A percentile compares a stretch with the other conserved stretches of the same genome.
Evolutionary conservation across 2,888 invertebrate genomes (phyloP).

Genomic region (Neria commutata): DNA sequence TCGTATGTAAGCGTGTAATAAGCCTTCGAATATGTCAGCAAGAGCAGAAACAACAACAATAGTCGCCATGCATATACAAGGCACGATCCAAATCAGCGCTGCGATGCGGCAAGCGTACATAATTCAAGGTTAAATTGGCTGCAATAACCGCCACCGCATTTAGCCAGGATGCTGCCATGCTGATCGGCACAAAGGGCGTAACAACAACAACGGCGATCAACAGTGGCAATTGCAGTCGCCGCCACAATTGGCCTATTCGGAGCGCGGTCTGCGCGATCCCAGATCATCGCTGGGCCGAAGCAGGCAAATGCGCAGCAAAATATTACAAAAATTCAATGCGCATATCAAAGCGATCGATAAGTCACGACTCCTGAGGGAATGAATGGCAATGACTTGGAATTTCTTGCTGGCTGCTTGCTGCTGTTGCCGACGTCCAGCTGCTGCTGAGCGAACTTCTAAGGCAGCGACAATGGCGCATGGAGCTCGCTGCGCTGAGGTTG

Average conservation of each 20-base stretch:
- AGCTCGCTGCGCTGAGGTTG: background rate
- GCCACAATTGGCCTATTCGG: constrained; percentile 8
- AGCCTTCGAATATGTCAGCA: constrained; percentile 14
- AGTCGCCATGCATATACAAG: background rate
- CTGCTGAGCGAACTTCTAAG: constrained; percentile 17
- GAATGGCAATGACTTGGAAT: constrained; percentile 34
- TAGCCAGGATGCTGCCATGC: background rate
- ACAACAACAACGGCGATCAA: background rate
- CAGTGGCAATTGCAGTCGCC: constrained; percentile 8
- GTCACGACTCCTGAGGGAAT: constrained; percentile 55
- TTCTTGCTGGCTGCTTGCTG: constrained; percentile 31
- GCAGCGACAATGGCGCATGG: constrained; percentile 9
- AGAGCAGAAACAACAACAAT: constrained; percentile 17
- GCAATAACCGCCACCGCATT: constrained; percentile 37
- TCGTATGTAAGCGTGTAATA: constrained; percentile 27
- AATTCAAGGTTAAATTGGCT: constrained; percentile 41
- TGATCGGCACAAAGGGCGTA: constrained; percentile 26
- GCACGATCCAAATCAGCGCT: background rate
- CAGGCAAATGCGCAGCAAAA: constrained; percentile 41
- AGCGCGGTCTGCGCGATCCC: constrained; percentile 17
- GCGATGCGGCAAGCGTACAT: constrained; percentile 25
- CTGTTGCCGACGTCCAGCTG: constrained; percentile 7
- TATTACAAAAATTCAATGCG: constrained; percentile 61
- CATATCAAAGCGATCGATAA: constrained; percentile 62
- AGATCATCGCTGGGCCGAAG: constrained; percentile 13